Evolutionary conservation across 2,113 vertebrate species (phyloP).

Genomic region (Tetraodon nigroviridis): DNA sequence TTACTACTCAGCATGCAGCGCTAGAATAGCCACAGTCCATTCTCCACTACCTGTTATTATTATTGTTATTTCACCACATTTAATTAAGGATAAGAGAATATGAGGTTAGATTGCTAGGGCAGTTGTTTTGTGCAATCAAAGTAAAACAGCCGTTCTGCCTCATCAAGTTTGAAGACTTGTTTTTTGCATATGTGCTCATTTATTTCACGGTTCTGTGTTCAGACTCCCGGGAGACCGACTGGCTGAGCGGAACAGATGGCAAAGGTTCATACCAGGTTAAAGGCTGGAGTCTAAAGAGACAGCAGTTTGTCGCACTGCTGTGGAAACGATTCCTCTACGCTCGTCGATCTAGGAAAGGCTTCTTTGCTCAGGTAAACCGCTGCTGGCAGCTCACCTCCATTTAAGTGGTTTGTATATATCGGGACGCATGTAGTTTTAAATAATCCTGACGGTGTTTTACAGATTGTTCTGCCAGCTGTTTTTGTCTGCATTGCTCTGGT

Average conservation of each 20-base stretch:
- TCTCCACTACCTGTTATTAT: constrained; percentile 9
- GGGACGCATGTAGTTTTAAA: too few species aligned
- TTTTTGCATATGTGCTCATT: too few species aligned
- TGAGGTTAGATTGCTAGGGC: neutral
- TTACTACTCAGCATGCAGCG: constrained; percentile 36
- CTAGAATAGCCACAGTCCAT: constrained; percentile 14
- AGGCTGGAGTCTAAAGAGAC: constrained; percentile 92
- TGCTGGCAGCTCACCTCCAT: neutral
- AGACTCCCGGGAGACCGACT: constrained; percentile 96
- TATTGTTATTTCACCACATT: neutral
- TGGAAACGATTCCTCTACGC: constrained; percentile 96
- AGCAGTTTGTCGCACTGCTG: constrained; percentile 94
- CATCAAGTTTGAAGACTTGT: too few species aligned
- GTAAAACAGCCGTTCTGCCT: neutral
- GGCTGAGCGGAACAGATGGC: constrained; percentile 89
- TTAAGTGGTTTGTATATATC: neutral
- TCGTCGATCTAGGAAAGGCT: constrained; percentile 90
- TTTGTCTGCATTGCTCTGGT: constrained; percentile 96
- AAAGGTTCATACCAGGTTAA: constrained; percentile 95
- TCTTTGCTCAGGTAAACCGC: constrained; percentile 87
- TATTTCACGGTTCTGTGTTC: constrained; percentile 25
- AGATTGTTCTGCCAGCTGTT: constrained; percentile 95
- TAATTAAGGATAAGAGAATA: neutral
- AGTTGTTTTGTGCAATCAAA: neutral
- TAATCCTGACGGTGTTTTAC: constrained; percentile 37